A percentile compares a stretch with the other conserved stretches of the same genome.
Conservation (phyloP, 2,113 vertebrate genomes). For the Peromyscus polionotus region DNA sequence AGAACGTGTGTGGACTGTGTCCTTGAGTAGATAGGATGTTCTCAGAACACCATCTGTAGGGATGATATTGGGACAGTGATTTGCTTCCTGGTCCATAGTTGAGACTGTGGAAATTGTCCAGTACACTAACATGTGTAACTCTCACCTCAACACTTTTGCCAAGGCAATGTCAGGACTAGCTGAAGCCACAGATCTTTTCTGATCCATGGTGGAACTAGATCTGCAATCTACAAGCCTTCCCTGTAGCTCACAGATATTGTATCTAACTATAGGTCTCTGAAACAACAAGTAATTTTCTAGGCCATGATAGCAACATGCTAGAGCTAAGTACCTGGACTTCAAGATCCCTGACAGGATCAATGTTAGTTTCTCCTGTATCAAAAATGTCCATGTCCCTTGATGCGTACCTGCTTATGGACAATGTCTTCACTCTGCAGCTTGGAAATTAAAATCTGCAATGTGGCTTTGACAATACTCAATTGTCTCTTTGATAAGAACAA, state of each 20-base stretch:
- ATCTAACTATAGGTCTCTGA: background rate
- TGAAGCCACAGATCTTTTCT: too few relatives aligned
- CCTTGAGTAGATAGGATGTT: background rate
- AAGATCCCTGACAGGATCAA: background rate
- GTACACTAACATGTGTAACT: background rate
- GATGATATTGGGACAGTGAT: background rate
- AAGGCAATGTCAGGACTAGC: background rate
- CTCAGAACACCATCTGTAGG: background rate
- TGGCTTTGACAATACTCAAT: background rate
- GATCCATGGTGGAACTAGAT: background rate
- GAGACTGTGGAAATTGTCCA: background rate
- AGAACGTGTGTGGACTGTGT: rapidly evolving
- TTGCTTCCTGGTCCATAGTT: background rate
- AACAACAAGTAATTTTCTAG: background rate
- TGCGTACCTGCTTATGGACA: background rate
- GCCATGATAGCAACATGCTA: background rate
- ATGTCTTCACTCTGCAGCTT: background rate
- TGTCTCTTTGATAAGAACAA: background rate
- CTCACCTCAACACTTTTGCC: background rate
- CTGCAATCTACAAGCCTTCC: background rate
- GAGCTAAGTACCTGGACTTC: background rate
- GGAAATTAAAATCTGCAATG: background rate
- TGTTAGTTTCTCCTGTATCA: too few relatives aligned
- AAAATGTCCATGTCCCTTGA: background rate
- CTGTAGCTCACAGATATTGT: background rate